Base-by-base conservation (phyloP, 2,888 invertebrate species). In the Apamea epomidion region DNA sequence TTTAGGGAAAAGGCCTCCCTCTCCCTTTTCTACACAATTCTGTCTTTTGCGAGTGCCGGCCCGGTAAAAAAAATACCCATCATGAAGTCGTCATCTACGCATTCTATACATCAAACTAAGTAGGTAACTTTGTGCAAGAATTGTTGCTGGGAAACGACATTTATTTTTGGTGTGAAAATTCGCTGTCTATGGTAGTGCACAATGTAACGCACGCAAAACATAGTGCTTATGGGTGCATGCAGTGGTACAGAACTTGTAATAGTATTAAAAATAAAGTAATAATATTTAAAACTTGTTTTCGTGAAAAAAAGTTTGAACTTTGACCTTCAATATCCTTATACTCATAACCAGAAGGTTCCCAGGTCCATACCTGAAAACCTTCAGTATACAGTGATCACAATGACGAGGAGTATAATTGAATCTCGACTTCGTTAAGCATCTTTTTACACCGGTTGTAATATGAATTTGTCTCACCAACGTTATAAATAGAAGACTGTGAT, bases 401-500 rank as follows among this genome's bases (percentile, higher is more conserved):
- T 25, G 0, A 37, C 6, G 25, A 32, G 32, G 14, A 4, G 48
- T 48, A 3, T 51, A 16, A 32, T 16, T 29, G 29, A 32, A 29
- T 21, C 6, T 51, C 21, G 21, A 8, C 12, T 51, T 51, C 21
- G 29, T 70, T 29, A 32, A 4, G 10, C 25, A 10, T 32, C 8
- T 51, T 32, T 10, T 71, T 51, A 32, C 25, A 12, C 29, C 29
- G 21, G 3, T 21, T 21, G 12, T 29, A 45, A 2, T 16, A 51
- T 32, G 32, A 54, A 32, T 32, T 32, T 32, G 25, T 54, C 51
- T 16, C 25, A 6, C 25, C 32, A 37, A 32, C 25, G 32, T 54
- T 71, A 54, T 37, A 18, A 71, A 71, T 54, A 71, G 18, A 25
- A 71, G 54, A 71, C 54, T 10, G 25, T 37, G 32, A 25, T 71